Conservation (phyloP, 2,113 vertebrate species). For the Donacobius atricapilla region DNA sequence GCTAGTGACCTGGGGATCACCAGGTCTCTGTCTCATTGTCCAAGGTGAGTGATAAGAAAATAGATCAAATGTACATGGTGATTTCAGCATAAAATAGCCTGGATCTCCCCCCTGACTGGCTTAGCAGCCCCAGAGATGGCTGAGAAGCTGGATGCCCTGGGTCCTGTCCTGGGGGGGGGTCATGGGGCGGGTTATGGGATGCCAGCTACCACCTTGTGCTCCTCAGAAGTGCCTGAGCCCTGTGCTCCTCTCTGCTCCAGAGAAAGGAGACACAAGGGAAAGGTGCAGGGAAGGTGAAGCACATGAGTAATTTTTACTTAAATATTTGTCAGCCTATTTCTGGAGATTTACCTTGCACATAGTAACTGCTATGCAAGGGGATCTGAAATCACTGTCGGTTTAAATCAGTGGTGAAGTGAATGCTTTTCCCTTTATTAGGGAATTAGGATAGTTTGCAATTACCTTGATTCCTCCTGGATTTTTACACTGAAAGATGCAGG, state of each 20-base stretch:
- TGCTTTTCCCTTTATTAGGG: neutral
- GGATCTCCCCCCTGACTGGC: neutral
- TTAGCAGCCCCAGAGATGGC: neutral
- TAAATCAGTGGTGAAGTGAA: neutral
- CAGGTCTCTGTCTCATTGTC: neutral
- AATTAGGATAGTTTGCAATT: neutral
- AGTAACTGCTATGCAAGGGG: neutral
- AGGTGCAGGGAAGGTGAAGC: neutral
- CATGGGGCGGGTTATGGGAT: neutral
- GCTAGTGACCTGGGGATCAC: neutral
- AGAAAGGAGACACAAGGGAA: neutral
- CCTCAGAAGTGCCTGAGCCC: neutral
- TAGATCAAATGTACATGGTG: neutral
- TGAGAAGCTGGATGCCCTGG: neutral
- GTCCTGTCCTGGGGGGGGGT: fast-evolving
- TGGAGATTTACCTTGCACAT: neutral
- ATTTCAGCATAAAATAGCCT: neutral
- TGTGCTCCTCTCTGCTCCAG: neutral
- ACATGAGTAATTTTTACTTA: neutral
- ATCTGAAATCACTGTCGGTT: fast-evolving
- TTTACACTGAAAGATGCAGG: neutral
- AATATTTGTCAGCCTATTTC: neutral
- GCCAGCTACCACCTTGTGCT: neutral
- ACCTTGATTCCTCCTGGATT: neutral
- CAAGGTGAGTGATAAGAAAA: neutral